Conservation (phyloP, 2,888 invertebrate genomes). For the Catocala nupta region DNA sequence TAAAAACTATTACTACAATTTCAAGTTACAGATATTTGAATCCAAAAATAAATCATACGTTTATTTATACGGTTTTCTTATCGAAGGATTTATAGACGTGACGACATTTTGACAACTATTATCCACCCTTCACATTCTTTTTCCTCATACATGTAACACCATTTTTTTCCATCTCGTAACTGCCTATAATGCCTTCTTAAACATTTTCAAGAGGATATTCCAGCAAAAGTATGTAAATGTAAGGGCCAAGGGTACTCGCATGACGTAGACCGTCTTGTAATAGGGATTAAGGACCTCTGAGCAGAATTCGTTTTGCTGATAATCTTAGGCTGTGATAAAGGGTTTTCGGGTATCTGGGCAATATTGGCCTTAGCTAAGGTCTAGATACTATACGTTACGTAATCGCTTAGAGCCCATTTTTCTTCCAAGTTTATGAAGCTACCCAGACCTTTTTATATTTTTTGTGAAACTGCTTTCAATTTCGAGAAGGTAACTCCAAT, state of each 20-base stretch:
- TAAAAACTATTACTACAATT: too few species aligned
- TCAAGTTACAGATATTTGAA: too few species aligned
- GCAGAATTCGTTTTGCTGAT: slow-evolving; percentile 43
- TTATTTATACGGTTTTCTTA: neutral
- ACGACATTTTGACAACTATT: slow-evolving; percentile 1
- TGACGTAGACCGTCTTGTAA: slow-evolving; percentile 41
- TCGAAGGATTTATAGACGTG: neutral
- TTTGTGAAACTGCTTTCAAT: too few species aligned
- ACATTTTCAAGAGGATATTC: slow-evolving; percentile 45
- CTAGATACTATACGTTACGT: too few species aligned
- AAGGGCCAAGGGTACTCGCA: slow-evolving; percentile 15
- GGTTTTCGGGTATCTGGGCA: slow-evolving; percentile 1
- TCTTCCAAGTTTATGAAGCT: too few species aligned
- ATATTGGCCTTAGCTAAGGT: neutral
- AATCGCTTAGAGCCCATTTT: too few species aligned
- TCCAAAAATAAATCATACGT: too few species aligned
- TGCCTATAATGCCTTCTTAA: slow-evolving; percentile 49
- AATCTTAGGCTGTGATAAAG: slow-evolving; percentile 30
- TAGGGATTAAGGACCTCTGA: slow-evolving; percentile 36
- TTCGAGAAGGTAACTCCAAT: too few species aligned
- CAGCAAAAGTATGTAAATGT: slow-evolving; percentile 57
- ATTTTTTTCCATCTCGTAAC: slow-evolving; percentile 30
- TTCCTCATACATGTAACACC: slow-evolving; percentile 37
- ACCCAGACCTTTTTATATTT: neutral
- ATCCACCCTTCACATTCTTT: neutral